Evolutionary conservation across 2,797 vertebrate species (phyloP).

Genomic region (Sylvilagus floridanus): DNA sequence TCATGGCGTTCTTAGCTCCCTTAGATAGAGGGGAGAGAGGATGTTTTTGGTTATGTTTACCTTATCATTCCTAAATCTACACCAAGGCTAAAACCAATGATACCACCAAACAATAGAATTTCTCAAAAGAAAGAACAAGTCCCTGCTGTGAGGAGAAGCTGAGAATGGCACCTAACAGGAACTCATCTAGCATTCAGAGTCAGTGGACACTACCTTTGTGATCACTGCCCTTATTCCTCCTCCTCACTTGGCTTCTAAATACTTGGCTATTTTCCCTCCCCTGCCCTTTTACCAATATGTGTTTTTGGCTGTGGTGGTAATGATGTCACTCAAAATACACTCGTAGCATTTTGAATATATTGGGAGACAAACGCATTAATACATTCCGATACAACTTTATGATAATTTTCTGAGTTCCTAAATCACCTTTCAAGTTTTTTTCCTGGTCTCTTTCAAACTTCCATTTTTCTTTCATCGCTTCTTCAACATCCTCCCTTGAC

Average conservation of each 20-base stretch:
- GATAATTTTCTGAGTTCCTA: background rate
- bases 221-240: background rate
- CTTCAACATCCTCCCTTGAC: conserved; percentile 88
- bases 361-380: conserved; percentile 9
- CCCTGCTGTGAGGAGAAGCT: background rate
- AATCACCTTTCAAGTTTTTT: conserved; percentile 87
- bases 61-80: background rate
- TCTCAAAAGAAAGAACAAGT: background rate
- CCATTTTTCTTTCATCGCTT: conserved; percentile 85
- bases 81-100: background rate
- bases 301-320: background rate
- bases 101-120: background rate
- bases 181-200: fast-evolving
- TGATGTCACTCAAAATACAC: background rate
- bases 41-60: background rate
- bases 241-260: background rate
- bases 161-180: background rate
- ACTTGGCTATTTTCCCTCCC: background rate
- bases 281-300: background rate
- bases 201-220: background rate
- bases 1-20: background rate
- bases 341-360: background rate
- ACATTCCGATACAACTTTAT: background rate
- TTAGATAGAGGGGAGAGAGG: background rate
- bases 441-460: conserved; percentile 87